Conservation (phyloP, 2,888 invertebrate species). For the Oscheius sp. region DNA sequence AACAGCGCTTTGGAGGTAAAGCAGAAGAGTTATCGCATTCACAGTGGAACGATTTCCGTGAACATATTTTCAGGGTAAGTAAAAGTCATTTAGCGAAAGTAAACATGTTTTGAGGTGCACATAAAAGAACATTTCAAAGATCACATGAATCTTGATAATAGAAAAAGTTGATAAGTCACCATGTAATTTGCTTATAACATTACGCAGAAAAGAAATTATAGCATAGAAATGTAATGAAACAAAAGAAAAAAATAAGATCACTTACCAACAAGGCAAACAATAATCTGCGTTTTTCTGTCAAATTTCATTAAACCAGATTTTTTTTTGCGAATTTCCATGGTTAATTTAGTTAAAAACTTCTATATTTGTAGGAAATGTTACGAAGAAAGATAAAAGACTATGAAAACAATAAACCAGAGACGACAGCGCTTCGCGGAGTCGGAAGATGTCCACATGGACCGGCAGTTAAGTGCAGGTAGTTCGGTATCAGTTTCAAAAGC, state of each 20-base stretch:
- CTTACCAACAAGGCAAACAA: too few species aligned
- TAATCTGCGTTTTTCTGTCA: background rate
- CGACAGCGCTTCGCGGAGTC: slow-evolving; percentile 39
- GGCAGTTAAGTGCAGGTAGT: slow-evolving; percentile 45
- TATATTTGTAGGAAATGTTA: slow-evolving; percentile 33
- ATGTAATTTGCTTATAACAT: too few species aligned
- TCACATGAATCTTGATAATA: too few species aligned
- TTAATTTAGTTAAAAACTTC: too few species aligned
- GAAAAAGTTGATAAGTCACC: too few species aligned
- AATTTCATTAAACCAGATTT: too few species aligned
- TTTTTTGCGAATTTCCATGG: background rate
- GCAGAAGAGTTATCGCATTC: slow-evolving; percentile 18
- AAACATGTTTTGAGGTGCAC: too few species aligned
- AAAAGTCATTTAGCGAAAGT: too few species aligned
- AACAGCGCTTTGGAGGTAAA: slow-evolving; percentile 30
- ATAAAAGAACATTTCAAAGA: too few species aligned
- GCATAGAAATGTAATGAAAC: background rate
- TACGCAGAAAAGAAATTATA: background rate
- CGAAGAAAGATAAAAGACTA: slow-evolving; percentile 35
- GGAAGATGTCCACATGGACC: slow-evolving; percentile 50
- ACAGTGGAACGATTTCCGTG: slow-evolving; percentile 16
- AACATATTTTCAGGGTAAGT: slow-evolving; percentile 10
- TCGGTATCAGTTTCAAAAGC: background rate
- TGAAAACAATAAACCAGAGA: background rate
- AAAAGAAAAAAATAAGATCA: background rate